Evolutionary conservation across 2,888 invertebrate genomes (phyloP).

Genomic region (Acholoe squamosa): DNA sequence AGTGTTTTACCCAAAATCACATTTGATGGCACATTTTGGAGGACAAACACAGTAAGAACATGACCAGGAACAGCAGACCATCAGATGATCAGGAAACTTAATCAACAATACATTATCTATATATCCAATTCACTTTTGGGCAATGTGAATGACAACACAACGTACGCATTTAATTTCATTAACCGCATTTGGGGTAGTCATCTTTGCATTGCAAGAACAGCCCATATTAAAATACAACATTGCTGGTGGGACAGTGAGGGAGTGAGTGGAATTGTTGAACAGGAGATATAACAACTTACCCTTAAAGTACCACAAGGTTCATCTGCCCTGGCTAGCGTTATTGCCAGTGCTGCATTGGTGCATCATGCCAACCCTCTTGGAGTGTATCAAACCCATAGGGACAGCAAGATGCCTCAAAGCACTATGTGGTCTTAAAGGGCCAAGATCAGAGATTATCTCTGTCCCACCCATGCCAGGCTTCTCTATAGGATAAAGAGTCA

Average conservation of each 20-base stretch:
- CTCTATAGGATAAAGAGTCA: too few relatives aligned
- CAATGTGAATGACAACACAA: not conserved
- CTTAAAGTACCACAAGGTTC: too few relatives aligned
- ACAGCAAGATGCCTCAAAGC: too few relatives aligned
- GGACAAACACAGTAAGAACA: constrained; percentile 9
- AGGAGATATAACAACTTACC: too few relatives aligned
- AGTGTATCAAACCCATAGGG: too few relatives aligned
- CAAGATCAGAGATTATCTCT: too few relatives aligned
- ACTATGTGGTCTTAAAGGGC: too few relatives aligned
- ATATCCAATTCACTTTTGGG: not conserved
- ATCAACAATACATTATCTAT: not conserved
- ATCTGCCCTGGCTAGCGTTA: too few relatives aligned
- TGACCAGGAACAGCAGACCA: not conserved
- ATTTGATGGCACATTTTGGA: constrained; percentile 15
- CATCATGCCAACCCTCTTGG: too few relatives aligned
- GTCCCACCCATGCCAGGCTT: too few relatives aligned
- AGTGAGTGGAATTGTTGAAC: too few relatives aligned
- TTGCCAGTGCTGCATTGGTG: too few relatives aligned
- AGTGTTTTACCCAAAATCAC: not conserved
- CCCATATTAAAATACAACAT: not conserved
- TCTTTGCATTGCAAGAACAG: not conserved
- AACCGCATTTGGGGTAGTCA: not conserved
- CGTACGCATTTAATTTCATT: not conserved
- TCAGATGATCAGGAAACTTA: not conserved
- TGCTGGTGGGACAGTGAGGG: not conserved